These are phyloP conservation scores for Chroicocephalus ridibundus DNA, from an alignment of 2,113 vertebrate species.

Conservation along the genomic window DNA sequence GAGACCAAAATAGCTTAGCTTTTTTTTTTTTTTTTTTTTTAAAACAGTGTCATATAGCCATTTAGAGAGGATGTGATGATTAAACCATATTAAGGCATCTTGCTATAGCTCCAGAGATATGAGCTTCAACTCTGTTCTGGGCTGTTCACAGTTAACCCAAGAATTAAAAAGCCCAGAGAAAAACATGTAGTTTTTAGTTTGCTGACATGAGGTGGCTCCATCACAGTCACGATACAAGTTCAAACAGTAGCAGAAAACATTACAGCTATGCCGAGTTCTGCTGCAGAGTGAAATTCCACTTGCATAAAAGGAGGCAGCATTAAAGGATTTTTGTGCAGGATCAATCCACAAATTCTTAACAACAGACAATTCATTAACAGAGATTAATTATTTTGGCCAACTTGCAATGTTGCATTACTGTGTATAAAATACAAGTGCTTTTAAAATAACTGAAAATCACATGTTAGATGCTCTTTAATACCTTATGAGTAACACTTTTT, in stretches of 20 bases:
- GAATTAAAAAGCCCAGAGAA: background rate
- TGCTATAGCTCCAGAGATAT: background rate
- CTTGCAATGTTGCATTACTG: background rate
- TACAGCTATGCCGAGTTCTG: background rate
- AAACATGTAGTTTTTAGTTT: background rate
- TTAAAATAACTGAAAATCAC: background rate
- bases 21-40: background rate
- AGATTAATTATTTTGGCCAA: background rate
- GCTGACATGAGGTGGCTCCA: background rate
- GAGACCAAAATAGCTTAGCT: background rate
- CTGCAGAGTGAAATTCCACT: background rate
- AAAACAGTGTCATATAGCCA: background rate
- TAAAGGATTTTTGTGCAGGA: background rate
- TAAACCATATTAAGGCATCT: constrained; percentile 64
- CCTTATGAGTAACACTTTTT: rapidly evolving
- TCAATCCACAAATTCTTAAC: background rate
- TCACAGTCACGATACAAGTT: background rate
- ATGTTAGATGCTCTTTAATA: background rate
- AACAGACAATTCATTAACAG: background rate
- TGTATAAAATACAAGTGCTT: background rate
- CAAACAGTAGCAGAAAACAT: constrained; percentile 10
- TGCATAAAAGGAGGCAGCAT: background rate
- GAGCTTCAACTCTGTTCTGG: background rate
- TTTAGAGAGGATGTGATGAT: constrained; percentile 28
- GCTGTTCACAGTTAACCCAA: background rate